These are phyloP conservation scores for Agelastica alni DNA, from an alignment of 2,888 invertebrate species.

Conservation along the genomic window DNA sequence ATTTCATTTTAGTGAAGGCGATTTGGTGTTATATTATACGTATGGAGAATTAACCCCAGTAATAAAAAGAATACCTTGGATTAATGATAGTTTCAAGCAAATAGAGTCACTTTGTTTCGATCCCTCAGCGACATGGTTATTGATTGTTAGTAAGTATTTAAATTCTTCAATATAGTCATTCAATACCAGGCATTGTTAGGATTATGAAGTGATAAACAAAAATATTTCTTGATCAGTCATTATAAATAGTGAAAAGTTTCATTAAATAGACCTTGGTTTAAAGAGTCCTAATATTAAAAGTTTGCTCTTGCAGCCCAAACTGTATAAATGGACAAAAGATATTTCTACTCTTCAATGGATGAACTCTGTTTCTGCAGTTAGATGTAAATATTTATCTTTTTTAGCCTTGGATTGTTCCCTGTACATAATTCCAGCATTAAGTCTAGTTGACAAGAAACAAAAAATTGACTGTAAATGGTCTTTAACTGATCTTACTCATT, in stretches of 20 bases:
- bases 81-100: constrained; percentile 51
- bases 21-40: constrained; percentile 54
- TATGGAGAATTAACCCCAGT: constrained; percentile 54
- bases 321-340: too few species aligned
- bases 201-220: too few species aligned
- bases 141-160: constrained; percentile 63
- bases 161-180: too few species aligned
- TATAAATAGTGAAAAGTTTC: too few species aligned
- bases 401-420: constrained; percentile 63
- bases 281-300: too few species aligned
- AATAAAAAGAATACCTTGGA: constrained; percentile 54
- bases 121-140: constrained; percentile 77
- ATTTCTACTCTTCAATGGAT: too few species aligned
- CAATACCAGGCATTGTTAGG: too few species aligned
- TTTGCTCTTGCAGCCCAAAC: too few species aligned
- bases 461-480: constrained; percentile 64
- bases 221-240: too few species aligned
- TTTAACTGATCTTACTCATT: constrained; percentile 62
- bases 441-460: constrained; percentile 61
- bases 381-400: too few species aligned
- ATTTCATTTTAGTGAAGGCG: constrained; percentile 47
- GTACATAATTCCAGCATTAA: constrained; percentile 65
- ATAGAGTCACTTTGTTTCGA: constrained; percentile 81
- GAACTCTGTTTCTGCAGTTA: too few species aligned
- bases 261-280: too few species aligned